Base-by-base conservation (phyloP, 1,140 invertebrate genomes). In the Ctenoplectra terminalis region DNA sequence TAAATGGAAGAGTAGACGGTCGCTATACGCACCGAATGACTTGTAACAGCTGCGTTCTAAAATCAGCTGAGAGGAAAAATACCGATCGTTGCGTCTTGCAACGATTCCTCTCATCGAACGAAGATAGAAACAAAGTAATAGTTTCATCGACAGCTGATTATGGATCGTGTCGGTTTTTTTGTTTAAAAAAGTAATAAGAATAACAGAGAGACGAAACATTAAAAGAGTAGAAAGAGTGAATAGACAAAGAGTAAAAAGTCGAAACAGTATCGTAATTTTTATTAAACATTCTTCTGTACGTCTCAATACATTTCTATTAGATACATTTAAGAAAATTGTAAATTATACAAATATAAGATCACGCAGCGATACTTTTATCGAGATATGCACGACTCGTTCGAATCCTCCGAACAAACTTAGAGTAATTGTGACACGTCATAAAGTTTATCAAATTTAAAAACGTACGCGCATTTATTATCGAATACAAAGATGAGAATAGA, bases 41-140 rank as follows among this genome's bases (percentile, higher is more conserved):
- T 64, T 23, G 17, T 26, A 34, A 23, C 11, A 73, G 31, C 7
- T 50, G 23, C 23, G 40, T 77, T 77, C 74, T 46, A 26, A 77
- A 77, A 77, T 77, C 37, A 77, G 50, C 63, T 77, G 37, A 52
- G n/a, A 56, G 23, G 8, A 75, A 48, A 46, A 29, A 6, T 20
- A 37, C 20, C 5, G 0, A 23, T 7, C 29, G 20, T 20, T 26
- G 17, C 3, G 26, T 40, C 5, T 52, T 31, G 5, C 11, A n/a
- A 31, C 11, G 8, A 31, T 48, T 23, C 1, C 50, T n/a, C 20
- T 23, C 4, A 31, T 23, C 2, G 1, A 23, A 48, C 7, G 20
- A 7, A 34, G 6, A 23, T 29, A 6, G 11, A 26, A 64, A 43
- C 26, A 20, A n/a, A 40, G n/a, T 37, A 64, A n/a, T 5, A 40